Conservation (phyloP, 2,797 vertebrate genomes). For the Caiman crocodilus region DNA sequence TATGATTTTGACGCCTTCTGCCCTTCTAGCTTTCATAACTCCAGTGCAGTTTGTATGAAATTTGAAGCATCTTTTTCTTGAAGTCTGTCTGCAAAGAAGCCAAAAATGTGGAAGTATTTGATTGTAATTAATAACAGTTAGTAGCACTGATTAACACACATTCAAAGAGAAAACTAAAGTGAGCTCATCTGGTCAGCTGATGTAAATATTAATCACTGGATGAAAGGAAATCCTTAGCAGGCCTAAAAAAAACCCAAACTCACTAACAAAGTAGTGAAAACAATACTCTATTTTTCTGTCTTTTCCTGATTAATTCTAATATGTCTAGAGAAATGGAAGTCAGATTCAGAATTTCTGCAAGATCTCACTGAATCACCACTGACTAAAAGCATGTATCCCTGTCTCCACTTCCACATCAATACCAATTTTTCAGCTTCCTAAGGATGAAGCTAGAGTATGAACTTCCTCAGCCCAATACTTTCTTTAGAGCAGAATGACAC, state of each 20-base stretch:
- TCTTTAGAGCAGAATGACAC: neutral
- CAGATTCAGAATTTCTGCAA: conserved; percentile 22
- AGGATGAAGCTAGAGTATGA: neutral
- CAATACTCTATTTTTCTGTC: conserved; percentile 8
- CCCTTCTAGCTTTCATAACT: neutral
- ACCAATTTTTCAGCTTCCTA: neutral
- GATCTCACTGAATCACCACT: neutral
- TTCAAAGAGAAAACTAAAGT: neutral
- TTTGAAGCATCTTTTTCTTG: neutral
- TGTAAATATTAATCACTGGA: conserved; percentile 6
- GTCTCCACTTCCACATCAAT: too few species aligned
- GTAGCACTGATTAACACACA: neutral
- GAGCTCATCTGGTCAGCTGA: neutral
- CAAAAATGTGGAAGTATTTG: neutral
- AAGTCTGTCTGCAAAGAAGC: neutral
- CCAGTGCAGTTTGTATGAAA: neutral
- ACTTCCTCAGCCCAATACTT: neutral
- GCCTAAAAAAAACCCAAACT: neutral
- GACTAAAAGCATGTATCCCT: too few species aligned
- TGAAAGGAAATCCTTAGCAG: conserved; percentile 31
- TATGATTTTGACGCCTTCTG: neutral
- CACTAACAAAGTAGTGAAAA: neutral
- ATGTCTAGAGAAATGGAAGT: conserved; percentile 1
- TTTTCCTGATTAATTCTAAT: conserved; percentile 36
- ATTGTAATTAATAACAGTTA: neutral